phyloP scores from a whole-genome alignment of 2,888 invertebrate genomes.

The Chymomyza fuscimana region DNA sequence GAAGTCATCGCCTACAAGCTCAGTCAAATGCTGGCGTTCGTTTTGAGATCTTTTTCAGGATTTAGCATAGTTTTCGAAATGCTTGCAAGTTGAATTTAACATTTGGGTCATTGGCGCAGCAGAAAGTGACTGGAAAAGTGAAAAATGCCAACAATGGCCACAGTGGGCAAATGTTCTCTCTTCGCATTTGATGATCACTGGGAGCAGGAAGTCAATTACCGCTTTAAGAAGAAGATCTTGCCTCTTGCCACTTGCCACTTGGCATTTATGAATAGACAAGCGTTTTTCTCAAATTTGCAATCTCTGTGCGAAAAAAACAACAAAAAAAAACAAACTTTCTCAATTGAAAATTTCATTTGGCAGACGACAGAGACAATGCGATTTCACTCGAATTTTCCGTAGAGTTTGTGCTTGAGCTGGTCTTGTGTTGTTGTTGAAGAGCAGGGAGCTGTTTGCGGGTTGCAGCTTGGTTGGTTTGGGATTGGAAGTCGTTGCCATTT shows the following conservation, averaged over 20 bases:
- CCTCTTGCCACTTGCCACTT: not conserved
- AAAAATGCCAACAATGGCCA: not conserved
- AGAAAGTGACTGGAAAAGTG: no score
- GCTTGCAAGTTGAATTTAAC: no score
- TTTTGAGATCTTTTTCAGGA: no score
- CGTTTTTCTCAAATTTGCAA: slow-evolving; percentile 56
- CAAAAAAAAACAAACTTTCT: slow-evolving; percentile 68
- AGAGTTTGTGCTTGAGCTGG: slow-evolving; percentile 36
- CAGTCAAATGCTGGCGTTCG: no score
- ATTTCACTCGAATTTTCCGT: slow-evolving; percentile 69
- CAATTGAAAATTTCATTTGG: slow-evolving; percentile 61
- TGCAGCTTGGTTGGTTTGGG: slow-evolving; percentile 7
- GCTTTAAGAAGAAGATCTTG: slow-evolving; percentile 29
- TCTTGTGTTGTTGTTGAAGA: slow-evolving; percentile 4
- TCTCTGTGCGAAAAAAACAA: slow-evolving; percentile 35
- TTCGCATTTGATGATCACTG: not conserved
- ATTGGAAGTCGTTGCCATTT: slow-evolving; percentile 42
- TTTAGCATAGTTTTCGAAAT: no score
- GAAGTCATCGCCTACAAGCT: no score
- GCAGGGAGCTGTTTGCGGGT: not conserved
- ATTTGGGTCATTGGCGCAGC: no score
- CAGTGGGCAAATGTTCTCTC: slow-evolving; percentile 33
- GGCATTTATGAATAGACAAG: slow-evolving; percentile 4
- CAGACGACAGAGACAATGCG: slow-evolving; percentile 27
- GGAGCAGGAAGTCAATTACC: slow-evolving; percentile 39